Conservation (phyloP, 2,888 invertebrate genomes). For the Liodrosophila aerea region DNA sequence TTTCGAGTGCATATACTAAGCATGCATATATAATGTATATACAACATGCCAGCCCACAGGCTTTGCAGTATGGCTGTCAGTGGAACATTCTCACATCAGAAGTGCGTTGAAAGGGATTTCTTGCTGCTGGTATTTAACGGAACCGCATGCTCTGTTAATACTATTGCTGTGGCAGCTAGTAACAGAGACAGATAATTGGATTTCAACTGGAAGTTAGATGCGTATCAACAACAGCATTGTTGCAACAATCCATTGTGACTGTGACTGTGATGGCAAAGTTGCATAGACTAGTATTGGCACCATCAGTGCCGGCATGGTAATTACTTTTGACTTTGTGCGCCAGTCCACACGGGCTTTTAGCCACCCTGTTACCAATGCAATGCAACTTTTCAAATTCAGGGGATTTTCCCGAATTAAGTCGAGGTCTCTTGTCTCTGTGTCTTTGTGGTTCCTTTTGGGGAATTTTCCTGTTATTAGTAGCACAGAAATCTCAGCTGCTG, state of each 20-base stretch:
- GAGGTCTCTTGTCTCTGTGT: neutral
- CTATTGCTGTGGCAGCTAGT: neutral
- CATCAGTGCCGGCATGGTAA: slow-evolving; percentile 15
- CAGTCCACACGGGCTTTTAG: slow-evolving; percentile 4
- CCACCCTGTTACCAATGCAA: no score
- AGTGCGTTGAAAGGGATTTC: slow-evolving; percentile 10
- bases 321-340: slow-evolving; percentile 20
- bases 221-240: slow-evolving; percentile 39
- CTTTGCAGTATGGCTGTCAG: slow-evolving; percentile 1
- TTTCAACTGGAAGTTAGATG: slow-evolving; percentile 14
- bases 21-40: no score
- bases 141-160: slow-evolving; percentile 12
- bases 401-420: slow-evolving; percentile 39
- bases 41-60: no score
- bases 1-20: no score
- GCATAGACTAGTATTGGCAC: slow-evolving; percentile 3
- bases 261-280: slow-evolving; percentile 17
- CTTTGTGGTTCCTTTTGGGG: neutral
- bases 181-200: slow-evolving; percentile 37
- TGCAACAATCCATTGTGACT: slow-evolving; percentile 12
- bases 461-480: slow-evolving; percentile 6
- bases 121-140: neutral
- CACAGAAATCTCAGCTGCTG: neutral
- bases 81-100: slow-evolving; percentile 18
- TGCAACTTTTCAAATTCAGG: slow-evolving; percentile 8